Evolutionary conservation across 2,797 vertebrate species (phyloP).

Genomic region (Eulemur albifrons): DNA sequence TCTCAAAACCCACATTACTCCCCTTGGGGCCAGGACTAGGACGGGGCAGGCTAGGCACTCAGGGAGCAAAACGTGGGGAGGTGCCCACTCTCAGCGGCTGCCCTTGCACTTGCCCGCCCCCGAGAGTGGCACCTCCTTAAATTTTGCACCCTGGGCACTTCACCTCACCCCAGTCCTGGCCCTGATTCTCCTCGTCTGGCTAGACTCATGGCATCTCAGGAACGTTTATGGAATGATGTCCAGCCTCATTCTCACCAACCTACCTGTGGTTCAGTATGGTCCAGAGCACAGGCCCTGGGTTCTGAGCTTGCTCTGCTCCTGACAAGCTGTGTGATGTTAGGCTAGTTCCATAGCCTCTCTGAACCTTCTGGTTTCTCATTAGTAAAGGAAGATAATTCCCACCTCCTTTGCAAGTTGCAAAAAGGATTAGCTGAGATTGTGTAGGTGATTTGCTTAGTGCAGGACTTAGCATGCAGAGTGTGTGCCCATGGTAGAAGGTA

Average conservation of each 20-base stretch:
- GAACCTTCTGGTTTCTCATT: neutral
- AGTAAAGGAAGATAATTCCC: neutral
- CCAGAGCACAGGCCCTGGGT: neutral
- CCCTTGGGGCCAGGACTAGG: neutral
- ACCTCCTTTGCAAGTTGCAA: neutral
- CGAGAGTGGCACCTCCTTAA: neutral
- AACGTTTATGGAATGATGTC: neutral
- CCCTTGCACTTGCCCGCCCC: neutral
- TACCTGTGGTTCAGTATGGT: neutral
- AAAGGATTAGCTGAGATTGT: neutral
- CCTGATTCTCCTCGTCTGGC: neutral
- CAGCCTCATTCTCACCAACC: neutral
- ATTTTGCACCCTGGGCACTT: neutral
- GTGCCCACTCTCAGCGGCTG: neutral
- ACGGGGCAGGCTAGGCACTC: neutral
- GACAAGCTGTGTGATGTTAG: neutral
- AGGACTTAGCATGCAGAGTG: neutral
- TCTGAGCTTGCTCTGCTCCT: neutral
- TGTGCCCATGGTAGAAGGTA: neutral
- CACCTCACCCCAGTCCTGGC: rapidly evolving
- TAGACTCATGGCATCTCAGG: neutral
- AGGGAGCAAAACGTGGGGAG: neutral
- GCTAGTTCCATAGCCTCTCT: neutral
- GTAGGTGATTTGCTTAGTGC: neutral
- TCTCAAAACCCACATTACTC: neutral